A percentile compares a stretch with the other conserved stretches of the same genome.
Evolutionary conservation across 2,113 vertebrate genomes (phyloP).

Genomic region (Glareola pratincola): DNA sequence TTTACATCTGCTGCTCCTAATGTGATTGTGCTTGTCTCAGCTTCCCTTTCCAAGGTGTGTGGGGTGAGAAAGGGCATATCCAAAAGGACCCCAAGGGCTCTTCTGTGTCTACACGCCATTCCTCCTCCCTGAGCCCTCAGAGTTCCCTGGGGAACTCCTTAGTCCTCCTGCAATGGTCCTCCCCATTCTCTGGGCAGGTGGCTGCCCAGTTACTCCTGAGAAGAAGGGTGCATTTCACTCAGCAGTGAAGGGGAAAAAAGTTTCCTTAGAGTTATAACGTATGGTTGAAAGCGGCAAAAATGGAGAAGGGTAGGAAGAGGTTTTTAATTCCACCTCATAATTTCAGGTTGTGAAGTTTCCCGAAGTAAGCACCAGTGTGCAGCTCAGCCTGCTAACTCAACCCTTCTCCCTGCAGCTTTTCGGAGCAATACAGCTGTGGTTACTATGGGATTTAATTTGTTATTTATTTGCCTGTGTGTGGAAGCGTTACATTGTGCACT

Average conservation of each 20-base stretch:
- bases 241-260: not conserved
- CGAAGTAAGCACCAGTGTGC: not conserved
- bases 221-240: not conserved
- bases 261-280: not conserved
- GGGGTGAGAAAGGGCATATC: not conserved
- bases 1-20: not conserved
- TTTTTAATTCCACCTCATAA: not conserved
- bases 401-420: not conserved
- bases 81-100: not conserved
- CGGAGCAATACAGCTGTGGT: not conserved
- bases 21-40: not conserved
- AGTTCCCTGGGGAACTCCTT: not conserved
- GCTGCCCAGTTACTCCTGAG: not conserved
- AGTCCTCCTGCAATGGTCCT: not conserved
- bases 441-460: not conserved
- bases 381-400: not conserved
- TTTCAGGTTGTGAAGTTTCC: not conserved
- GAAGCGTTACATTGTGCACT: fast-evolving
- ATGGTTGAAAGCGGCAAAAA: not conserved
- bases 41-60: not conserved
- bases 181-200: fast-evolving
- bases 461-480: not conserved
- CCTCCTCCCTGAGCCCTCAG: not conserved
- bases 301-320: not conserved
- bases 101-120: not conserved